Evolutionary conservation across 2,113 vertebrate species (phyloP), one percentile per base, ranked within the genome.

Genomic region (Thomomys bottae): DNA sequence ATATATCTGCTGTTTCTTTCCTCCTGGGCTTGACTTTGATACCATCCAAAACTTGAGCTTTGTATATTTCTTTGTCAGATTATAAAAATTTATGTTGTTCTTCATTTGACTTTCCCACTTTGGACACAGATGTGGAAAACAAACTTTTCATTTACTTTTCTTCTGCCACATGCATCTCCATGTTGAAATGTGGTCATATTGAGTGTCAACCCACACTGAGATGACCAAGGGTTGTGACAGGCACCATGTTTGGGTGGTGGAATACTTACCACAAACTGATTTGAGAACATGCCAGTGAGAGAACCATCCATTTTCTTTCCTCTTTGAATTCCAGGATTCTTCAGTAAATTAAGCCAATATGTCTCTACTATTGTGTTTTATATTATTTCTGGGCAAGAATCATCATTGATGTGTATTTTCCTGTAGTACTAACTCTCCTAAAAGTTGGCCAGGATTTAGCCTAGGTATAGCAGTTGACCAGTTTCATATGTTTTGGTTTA

Each of bases 321-420:
- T 77, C 42, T 76, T 73, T 90, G 85, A 18, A 38, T 90, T 83
- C 79, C 88, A 90, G 75, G 34, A 81, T 49, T 67, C 83, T 57
- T 72, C 20, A 28, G 71, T 34, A 94, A 91, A 92, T 78, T 77
- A 87, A 93, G 75, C 71, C 90, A 93, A 63, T 45, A 36, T 91
- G 85, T 91, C 71, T 88, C 67, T 86, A 63, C 38, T n/a, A 34
- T 93, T 90, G 57, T 89, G 86, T 95, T 91, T 95, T 57, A 24
- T 89, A 91, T 95, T 95, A 92, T 93, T 92, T 95, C 92, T 93
- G 92, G 94, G 92, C 84, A 91, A 80, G 28, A 82, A 21, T 90
- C 72, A 23, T 24, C 21, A 32, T 64, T 11, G 11, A 66, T 87
- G 72, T 70, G 38, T 57, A 73, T 75, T 71, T 9, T 45, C 20